These are phyloP conservation scores for Toxotes lorentzi DNA, from an alignment of 2,797 vertebrate species.

Conservation along the genomic window DNA sequence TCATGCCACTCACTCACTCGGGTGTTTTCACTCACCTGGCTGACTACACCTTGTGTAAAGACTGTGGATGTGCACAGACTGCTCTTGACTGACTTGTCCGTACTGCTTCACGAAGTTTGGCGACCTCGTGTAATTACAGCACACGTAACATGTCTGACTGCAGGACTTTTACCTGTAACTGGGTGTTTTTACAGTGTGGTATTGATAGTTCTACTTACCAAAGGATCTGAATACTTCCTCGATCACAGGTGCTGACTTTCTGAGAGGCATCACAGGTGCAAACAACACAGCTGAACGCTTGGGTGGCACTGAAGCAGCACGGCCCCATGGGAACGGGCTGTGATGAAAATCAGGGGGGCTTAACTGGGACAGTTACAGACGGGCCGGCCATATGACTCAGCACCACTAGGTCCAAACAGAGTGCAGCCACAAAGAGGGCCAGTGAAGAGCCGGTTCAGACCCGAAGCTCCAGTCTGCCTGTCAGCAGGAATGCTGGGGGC, in stretches of 20 bases:
- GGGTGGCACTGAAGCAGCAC: constrained; percentile 18
- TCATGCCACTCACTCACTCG: no score
- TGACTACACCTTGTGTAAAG: no score
- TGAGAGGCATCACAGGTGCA: constrained; percentile 1
- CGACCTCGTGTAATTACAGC: neutral
- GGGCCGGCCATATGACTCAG: constrained; percentile 65
- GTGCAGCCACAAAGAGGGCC: constrained; percentile 66
- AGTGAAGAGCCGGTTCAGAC: constrained; percentile 50
- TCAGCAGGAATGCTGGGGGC: constrained; percentile 77
- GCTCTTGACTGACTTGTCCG: neutral
- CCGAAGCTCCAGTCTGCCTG: constrained; percentile 70
- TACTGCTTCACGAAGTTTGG: neutral
- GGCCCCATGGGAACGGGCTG: constrained; percentile 17
- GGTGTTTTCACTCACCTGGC: no score
- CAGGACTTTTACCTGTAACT: no score
- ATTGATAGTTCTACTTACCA: neutral
- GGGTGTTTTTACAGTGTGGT: neutral
- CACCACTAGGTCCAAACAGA: constrained; percentile 74
- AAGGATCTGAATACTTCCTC: neutral
- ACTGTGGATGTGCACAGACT: neutral
- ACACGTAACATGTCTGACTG: no score
- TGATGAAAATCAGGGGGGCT: constrained; percentile 54
- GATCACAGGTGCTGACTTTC: neutral
- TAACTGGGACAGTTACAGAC: constrained; percentile 56
- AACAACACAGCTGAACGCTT: constrained; percentile 14